Conservation (phyloP, 2,888 invertebrate genomes). For the Tenthredo scrophulariae region DNA sequence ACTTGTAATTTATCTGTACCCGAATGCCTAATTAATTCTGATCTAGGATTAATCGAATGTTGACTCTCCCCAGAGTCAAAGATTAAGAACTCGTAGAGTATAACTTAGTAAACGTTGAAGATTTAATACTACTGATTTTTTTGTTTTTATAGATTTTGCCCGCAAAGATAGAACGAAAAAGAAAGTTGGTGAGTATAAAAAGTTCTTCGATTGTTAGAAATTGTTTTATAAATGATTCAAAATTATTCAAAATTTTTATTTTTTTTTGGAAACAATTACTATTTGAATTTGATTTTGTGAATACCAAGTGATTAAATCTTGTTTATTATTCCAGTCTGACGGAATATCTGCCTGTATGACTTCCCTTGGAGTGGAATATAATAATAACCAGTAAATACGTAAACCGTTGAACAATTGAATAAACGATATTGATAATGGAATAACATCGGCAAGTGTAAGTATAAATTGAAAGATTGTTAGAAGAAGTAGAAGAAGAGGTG, state of each 20-base stretch:
- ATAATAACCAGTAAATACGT: slow-evolving; percentile 20
- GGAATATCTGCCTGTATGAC: slow-evolving; percentile 27
- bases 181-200: slow-evolving; percentile 44
- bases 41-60: background rate
- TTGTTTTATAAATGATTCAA: background rate
- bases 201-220: background rate
- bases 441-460: no score
- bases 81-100: background rate
- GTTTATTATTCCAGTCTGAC: slow-evolving; percentile 40
- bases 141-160: slow-evolving; percentile 6
- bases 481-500: background rate
- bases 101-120: background rate
- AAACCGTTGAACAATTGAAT: slow-evolving; percentile 22
- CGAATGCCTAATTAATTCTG: background rate
- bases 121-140: background rate
- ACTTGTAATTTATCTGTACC: background rate
- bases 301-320: background rate
- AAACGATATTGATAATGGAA: background rate
- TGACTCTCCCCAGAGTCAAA: background rate
- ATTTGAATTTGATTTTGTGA: background rate
- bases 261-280: background rate
- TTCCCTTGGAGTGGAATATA: background rate
- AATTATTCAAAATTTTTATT: no score
- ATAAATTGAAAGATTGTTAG: slow-evolving; percentile 21
- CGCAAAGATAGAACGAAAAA: slow-evolving; percentile 46